phyloP scores from a whole-genome alignment of 2,113 vertebrate genomes.

The Entomyzon cyanotis region DNA sequence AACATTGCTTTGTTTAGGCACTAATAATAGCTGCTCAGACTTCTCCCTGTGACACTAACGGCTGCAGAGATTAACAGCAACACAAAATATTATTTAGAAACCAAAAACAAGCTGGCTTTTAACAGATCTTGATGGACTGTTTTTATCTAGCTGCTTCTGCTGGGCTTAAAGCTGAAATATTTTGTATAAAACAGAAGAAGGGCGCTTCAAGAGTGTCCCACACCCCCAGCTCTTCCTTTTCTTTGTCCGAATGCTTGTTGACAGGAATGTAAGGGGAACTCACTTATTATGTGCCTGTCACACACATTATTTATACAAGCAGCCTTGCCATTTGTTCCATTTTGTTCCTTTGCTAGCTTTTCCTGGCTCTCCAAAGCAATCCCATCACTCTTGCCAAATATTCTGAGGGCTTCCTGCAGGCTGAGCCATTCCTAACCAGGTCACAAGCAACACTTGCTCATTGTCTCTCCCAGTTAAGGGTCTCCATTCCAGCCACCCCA shows the following conservation, averaged over 20 bases:
- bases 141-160: neutral
- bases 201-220: neutral
- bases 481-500: neutral
- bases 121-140: neutral
- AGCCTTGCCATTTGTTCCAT: neutral
- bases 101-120: neutral
- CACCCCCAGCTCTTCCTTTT: neutral
- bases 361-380: neutral
- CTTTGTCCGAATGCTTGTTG: neutral
- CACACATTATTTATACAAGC: neutral
- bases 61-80: constrained; percentile 21
- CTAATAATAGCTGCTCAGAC: constrained; percentile 49
- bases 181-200: neutral
- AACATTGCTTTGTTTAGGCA: constrained; percentile 9
- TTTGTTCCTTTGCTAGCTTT: neutral
- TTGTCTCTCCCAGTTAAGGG: neutral
- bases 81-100: neutral
- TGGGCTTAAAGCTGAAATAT: neutral
- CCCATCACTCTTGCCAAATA: neutral
- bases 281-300: neutral
- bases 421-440: neutral
- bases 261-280: neutral
- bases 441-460: neutral
- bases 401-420: neutral
- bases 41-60: neutral